Evolutionary conservation across 1,140 invertebrate genomes (phyloP).

Genomic region (Penaeus indicus): DNA sequence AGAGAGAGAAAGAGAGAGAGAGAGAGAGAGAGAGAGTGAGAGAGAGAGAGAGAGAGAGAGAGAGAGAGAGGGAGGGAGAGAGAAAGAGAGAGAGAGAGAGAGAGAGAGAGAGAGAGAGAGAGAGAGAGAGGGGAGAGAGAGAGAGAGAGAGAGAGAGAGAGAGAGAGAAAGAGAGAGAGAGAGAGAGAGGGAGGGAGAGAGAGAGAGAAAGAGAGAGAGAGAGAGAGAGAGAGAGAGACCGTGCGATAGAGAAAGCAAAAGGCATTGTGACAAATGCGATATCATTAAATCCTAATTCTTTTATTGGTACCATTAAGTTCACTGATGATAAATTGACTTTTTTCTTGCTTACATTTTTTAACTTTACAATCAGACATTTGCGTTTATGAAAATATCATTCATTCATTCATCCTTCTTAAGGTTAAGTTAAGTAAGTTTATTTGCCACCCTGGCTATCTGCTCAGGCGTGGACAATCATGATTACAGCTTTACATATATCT

Average conservation of each 20-base stretch:
- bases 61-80: neutral
- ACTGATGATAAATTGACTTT: too few species aligned
- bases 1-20: neutral
- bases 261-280: neutral
- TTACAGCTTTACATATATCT: too few species aligned
- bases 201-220: neutral
- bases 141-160: slow-evolving; percentile 21
- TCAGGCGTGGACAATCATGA: too few species aligned
- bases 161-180: neutral
- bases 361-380: too few species aligned
- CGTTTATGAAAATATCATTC: too few species aligned
- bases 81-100: neutral
- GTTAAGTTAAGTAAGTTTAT: too few species aligned
- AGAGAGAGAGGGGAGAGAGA: too few species aligned
- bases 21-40: neutral
- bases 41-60: neutral
- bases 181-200: neutral
- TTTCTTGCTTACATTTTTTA: too few species aligned
- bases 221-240: neutral
- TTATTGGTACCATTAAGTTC: neutral
- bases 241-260: neutral
- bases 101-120: neutral
- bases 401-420: too few species aligned
- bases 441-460: too few species aligned
- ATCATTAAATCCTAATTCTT: too few species aligned